phyloP scores from a whole-genome alignment of 2,113 vertebrate genomes.

The Lophochroa leadbeateri region DNA sequence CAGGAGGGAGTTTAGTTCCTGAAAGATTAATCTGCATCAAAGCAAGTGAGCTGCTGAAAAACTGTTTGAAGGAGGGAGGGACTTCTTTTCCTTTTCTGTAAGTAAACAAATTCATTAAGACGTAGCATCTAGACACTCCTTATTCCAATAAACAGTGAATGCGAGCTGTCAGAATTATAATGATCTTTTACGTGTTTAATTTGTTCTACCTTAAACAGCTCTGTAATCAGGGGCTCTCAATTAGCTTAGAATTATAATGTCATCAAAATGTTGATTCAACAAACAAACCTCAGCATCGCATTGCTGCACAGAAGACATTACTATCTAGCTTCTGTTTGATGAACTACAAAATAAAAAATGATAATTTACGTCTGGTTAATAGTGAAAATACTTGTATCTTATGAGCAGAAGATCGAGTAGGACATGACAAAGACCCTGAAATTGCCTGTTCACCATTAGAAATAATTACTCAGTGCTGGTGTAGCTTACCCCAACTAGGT shows the following conservation, averaged over 20 bases:
- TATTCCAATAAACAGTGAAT: not conserved
- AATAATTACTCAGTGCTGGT: not conserved
- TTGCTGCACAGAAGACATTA: not conserved
- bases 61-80: slow-evolving; percentile 93
- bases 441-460: not conserved
- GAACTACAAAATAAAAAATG: not conserved
- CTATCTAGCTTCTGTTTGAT: not conserved
- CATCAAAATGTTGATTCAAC: slow-evolving; percentile 51
- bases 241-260: slow-evolving; percentile 36
- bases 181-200: slow-evolving; percentile 8
- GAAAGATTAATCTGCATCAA: slow-evolving; percentile 92
- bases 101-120: slow-evolving; percentile 13
- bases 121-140: not conserved
- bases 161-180: not conserved
- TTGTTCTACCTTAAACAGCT: not conserved
- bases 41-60: slow-evolving; percentile 92
- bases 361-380: not conserved
- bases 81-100: slow-evolving; percentile 94
- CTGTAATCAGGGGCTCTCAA: slow-evolving; percentile 31
- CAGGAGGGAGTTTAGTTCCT: slow-evolving; percentile 92
- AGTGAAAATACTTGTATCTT: not conserved
- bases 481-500: not conserved
- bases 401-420: not conserved
- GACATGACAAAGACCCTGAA: not conserved
- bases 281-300: not conserved